These are phyloP conservation scores for Bovichtus variegatus DNA, from an alignment of 2,797 vertebrate species.

Conservation along the genomic window DNA sequence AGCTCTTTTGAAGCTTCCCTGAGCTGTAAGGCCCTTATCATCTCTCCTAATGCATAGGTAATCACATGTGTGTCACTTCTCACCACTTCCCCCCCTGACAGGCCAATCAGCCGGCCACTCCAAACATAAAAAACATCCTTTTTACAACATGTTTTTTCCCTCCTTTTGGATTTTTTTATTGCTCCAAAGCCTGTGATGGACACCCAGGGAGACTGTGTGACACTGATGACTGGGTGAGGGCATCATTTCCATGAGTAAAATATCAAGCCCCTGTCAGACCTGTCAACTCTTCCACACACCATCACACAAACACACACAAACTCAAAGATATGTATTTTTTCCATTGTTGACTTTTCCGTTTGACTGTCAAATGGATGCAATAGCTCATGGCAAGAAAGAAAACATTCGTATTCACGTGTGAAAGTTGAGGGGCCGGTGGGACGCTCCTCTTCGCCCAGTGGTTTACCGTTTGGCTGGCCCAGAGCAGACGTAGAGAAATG, in stretches of 20 bases:
- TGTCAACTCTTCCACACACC: conserved; percentile 63
- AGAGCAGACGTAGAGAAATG: conserved; percentile 51
- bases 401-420: conserved; percentile 60
- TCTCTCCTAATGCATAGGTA: conserved; percentile 82
- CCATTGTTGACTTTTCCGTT: conserved; percentile 47
- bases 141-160: conserved; percentile 54
- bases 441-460: conserved; percentile 55
- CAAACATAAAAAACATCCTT: conserved; percentile 79
- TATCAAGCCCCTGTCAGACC: conserved; percentile 76
- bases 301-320: conserved; percentile 34
- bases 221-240: conserved; percentile 80
- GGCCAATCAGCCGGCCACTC: conserved; percentile 72
- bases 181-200: conserved; percentile 71
- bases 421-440: conserved; percentile 47
- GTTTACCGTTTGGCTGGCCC: conserved; percentile 41
- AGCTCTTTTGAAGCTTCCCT: conserved; percentile 58
- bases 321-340: conserved; percentile 54
- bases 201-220: conserved; percentile 72
- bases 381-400: conserved; percentile 49
- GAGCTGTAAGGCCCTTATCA: conserved; percentile 75
- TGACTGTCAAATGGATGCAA: conserved; percentile 62
- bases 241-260: conserved; percentile 82
- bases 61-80: conserved; percentile 80
- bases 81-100: conserved; percentile 65
- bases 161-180: conserved; percentile 39